A percentile compares a stretch with the other conserved stretches of the same genome.
Evolutionary conservation across 2,113 vertebrate species (phyloP).

Genomic region (Crocuta crocuta): DNA sequence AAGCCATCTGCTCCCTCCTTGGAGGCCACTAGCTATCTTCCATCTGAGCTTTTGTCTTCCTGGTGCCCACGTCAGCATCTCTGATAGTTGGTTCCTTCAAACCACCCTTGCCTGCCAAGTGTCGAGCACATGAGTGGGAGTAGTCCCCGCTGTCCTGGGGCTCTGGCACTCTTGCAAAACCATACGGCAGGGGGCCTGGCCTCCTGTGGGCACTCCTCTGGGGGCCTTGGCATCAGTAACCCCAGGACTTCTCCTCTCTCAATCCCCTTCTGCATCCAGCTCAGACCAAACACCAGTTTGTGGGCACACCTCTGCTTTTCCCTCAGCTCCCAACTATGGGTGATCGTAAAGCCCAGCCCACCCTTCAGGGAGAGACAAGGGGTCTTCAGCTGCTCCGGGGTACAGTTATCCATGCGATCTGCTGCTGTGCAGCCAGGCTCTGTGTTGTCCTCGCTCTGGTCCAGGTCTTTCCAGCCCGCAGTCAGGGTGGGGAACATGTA

Average conservation of each 20-base stretch:
- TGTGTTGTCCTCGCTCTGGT: neutral
- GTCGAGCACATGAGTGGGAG: fast-evolving
- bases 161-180: neutral
- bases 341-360: neutral
- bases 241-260: neutral
- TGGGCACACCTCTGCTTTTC: no score
- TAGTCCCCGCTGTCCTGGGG: neutral
- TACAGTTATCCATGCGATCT: fast-evolving
- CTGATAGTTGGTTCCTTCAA: neutral
- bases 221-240: neutral
- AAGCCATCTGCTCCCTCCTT: neutral
- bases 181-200: neutral
- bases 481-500: neutral
- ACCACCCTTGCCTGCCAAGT: neutral
- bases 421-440: fast-evolving
- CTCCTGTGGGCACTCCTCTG: neutral
- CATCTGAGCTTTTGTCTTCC: neutral
- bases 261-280: neutral
- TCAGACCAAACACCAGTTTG: neutral
- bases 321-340: neutral
- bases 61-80: neutral
- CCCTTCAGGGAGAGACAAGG: neutral
- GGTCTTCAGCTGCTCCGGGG: neutral
- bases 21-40: neutral
- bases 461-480: neutral